Evolutionary conservation across 2,888 invertebrate species (phyloP).

Genomic region (Sinhomidia bicolor): DNA sequence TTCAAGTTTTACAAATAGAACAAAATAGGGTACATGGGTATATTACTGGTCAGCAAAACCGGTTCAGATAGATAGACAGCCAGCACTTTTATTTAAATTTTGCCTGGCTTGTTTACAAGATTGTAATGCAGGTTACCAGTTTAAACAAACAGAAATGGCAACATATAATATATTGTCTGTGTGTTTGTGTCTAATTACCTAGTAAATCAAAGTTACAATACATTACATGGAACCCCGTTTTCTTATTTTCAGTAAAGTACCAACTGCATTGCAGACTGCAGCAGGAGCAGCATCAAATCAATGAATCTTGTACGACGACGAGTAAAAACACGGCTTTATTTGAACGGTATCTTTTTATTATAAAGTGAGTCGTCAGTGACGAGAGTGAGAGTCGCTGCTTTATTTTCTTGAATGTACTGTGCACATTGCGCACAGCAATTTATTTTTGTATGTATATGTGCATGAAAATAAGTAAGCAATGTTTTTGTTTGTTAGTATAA

Average conservation of each 20-base stretch:
- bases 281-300: neutral
- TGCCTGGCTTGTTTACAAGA: constrained; percentile 6
- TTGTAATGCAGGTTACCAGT: neutral
- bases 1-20: neutral
- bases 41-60: neutral
- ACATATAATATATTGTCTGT: too few species aligned
- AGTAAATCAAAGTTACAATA: neutral
- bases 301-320: neutral
- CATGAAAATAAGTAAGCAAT: neutral
- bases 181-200: too few species aligned
- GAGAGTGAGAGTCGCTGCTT: neutral
- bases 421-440: neutral
- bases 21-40: neutral
- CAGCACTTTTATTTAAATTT: neutral
- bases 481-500: constrained; percentile 41
- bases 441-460: too few species aligned
- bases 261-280: neutral
- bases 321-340: neutral
- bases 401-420: neutral
- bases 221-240: neutral
- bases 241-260: neutral
- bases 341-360: neutral
- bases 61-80: neutral
- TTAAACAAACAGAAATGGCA: neutral
- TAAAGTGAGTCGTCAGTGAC: too few species aligned